Conservation (phyloP, 2,888 invertebrate species). For the Syrista parreyssii region DNA sequence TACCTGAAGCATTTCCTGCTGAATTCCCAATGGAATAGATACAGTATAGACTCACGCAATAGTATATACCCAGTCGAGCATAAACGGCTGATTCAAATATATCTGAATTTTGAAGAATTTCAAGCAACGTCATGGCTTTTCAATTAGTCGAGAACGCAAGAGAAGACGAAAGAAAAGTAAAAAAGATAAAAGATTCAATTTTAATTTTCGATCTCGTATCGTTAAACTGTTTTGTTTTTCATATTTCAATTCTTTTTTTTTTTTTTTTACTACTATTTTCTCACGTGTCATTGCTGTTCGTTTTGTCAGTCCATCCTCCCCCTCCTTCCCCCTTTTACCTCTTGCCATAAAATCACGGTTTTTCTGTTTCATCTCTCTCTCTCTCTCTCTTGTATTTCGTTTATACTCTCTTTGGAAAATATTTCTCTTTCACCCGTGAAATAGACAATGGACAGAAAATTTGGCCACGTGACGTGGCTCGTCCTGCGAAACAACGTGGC, state of each 20-base stretch:
- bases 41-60: too few relatives aligned
- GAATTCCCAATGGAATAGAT: too few relatives aligned
- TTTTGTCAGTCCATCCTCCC: neutral
- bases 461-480: conserved; percentile 33
- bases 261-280: too few relatives aligned
- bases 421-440: conserved; percentile 17
- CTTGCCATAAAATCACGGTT: conserved; percentile 17
- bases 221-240: too few relatives aligned
- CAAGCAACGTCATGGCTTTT: too few relatives aligned
- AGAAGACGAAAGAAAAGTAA: neutral
- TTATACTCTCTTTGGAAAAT: conserved; percentile 27
- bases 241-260: too few relatives aligned
- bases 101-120: too few relatives aligned
- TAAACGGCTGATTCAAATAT: too few relatives aligned
- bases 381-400: conserved; percentile 5
- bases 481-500: neutral
- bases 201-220: conserved; percentile 16
- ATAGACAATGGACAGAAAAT: conserved; percentile 35
- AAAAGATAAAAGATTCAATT: too few relatives aligned
- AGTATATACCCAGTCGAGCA: too few relatives aligned
- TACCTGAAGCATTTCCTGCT: too few relatives aligned
- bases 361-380: neutral
- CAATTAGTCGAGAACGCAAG: too few relatives aligned
- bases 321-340: neutral
- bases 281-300: conserved; percentile 6